Evolutionary conservation across 2,113 vertebrate genomes (phyloP).

Genomic region (Calidris pygmaea): DNA sequence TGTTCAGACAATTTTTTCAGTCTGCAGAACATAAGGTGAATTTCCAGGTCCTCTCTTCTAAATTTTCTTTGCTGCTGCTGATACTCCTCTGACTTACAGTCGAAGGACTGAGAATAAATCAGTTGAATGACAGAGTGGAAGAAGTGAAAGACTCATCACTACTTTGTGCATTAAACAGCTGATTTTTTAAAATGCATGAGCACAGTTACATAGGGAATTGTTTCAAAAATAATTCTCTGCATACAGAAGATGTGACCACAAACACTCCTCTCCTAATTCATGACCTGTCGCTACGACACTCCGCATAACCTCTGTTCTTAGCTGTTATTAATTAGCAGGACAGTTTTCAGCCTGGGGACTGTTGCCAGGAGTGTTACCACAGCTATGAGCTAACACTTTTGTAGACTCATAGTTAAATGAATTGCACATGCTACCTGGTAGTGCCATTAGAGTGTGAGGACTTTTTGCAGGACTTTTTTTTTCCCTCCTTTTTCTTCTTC

Average conservation of each 20-base stretch:
- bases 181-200: background rate
- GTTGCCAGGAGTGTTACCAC: conserved; percentile 39
- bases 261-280: conserved; percentile 22
- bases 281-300: conserved; percentile 24
- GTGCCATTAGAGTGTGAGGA: background rate
- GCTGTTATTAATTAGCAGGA: conserved; percentile 60
- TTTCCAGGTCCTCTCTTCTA: background rate
- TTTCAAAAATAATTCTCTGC: background rate
- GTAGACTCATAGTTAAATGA: conserved; percentile 18
- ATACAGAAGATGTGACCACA: background rate
- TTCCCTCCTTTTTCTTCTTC: background rate
- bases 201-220: background rate
- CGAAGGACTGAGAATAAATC: background rate
- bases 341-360: conserved; percentile 11
- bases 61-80: background rate
- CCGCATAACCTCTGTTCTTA: conserved; percentile 30
- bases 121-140: background rate
- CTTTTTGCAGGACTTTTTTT: background rate
- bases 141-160: background rate
- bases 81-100: background rate
- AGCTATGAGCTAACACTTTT: conserved; percentile 44
- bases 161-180: background rate
- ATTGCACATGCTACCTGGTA: conserved; percentile 45
- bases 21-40: background rate
- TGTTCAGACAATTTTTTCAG: background rate